A percentile compares a stretch with the other conserved stretches of the same genome.
These are phyloP conservation scores for Atrina japonica DNA, from an alignment of 2,888 invertebrate species.

Conservation along the genomic window DNA sequence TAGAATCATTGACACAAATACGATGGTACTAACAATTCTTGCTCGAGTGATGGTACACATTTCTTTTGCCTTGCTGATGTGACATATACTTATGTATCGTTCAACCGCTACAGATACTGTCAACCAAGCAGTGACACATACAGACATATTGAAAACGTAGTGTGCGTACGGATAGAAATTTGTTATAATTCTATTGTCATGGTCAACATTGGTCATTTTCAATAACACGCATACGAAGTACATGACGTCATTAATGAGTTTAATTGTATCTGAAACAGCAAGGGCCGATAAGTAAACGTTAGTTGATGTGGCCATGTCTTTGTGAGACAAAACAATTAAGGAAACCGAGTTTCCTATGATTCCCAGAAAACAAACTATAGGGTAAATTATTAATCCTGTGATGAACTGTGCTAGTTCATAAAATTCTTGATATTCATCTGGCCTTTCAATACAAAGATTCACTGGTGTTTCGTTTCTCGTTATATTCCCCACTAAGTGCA, in stretches of 20 bases:
- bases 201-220: slow-evolving; percentile 54
- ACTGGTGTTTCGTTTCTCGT: slow-evolving; percentile 9
- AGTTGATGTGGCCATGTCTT: slow-evolving; percentile 73
- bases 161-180: slow-evolving; percentile 76
- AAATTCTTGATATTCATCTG: slow-evolving; percentile 60
- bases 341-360: slow-evolving; percentile 72
- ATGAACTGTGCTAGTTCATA: slow-evolving; percentile 66
- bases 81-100: slow-evolving; percentile 75
- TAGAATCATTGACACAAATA: slow-evolving; percentile 73
- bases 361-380: slow-evolving; percentile 70
- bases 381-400: slow-evolving; percentile 73
- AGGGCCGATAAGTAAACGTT: slow-evolving; percentile 72
- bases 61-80: slow-evolving; percentile 66
- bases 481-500: no score
- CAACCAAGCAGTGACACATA: slow-evolving; percentile 74
- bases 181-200: slow-evolving; percentile 62
- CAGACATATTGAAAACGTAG: slow-evolving; percentile 73
- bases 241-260: slow-evolving; percentile 72
- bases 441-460: no score
- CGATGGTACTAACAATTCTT: slow-evolving; percentile 66
- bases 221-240: slow-evolving; percentile 73
- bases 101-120: slow-evolving; percentile 77
- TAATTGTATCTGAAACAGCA: slow-evolving; percentile 73
- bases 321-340: slow-evolving; percentile 69
- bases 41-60: slow-evolving; percentile 70